These are phyloP conservation scores for Clytia hemisphaerica DNA, from an alignment of 30 jellyfish, hydroid and myxozoan species.

Conservation along the genomic window DNA sequence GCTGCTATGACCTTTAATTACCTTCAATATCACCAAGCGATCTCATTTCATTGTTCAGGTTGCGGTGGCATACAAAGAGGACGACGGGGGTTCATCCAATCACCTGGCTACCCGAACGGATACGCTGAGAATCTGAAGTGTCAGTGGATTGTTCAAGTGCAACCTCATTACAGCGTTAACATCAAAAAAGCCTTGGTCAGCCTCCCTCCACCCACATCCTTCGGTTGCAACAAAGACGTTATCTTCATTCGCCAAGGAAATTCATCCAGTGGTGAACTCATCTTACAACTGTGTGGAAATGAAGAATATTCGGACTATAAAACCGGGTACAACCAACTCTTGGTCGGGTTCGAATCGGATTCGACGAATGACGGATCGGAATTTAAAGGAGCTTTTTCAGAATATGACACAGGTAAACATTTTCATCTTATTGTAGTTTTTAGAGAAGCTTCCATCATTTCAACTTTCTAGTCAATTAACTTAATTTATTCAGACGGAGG, in stretches of 20 bases:
- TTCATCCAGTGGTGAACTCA: background rate
- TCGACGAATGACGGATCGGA: background rate
- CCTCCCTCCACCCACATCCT: constrained; percentile 43
- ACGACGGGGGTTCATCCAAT: constrained; percentile 40
- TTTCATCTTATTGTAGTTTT: no score
- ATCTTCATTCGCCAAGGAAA: background rate
- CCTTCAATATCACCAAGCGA: no score
- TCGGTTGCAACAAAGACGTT: constrained; percentile 39
- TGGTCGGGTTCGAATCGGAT: constrained; percentile 6
- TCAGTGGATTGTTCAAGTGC: constrained; percentile 43
- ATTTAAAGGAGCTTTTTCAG: background rate
- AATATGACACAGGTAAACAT: constrained; percentile 3
- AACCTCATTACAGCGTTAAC: constrained; percentile 47
- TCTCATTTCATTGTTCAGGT: constrained; percentile 24
- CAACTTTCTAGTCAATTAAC: no score
- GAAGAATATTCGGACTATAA: background rate
- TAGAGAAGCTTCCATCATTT: no score
- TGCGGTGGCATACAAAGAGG: constrained; percentile 77
- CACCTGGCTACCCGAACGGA: constrained; percentile 69
- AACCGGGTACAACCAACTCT: background rate
- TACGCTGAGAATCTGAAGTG: constrained; percentile 67
- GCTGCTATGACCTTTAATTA: no score
- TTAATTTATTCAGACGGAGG: no score
- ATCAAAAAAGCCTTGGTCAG: constrained; percentile 37
- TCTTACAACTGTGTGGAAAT: background rate